Base-by-base conservation (phyloP, 1,140 invertebrate species). In the Drosophila biarmipes region DNA sequence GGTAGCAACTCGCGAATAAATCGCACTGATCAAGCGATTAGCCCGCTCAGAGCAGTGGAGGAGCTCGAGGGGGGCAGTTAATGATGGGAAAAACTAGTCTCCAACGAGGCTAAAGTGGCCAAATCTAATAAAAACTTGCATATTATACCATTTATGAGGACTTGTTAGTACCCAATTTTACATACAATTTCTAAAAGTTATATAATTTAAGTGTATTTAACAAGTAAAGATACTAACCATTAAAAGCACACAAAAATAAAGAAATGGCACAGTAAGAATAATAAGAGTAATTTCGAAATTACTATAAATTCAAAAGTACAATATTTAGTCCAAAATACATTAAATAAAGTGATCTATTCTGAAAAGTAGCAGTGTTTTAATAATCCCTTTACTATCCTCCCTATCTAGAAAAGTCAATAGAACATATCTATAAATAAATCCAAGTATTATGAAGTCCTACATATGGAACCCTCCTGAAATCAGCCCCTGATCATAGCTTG, bases 401-500 rank as follows among this genome's bases (percentile, higher is more conserved):
- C 6, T 37, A n/a, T 14, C 35, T 37, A n/a, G 11, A n/a, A 37
- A 37, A 14, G 4, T n/a, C n/a, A n/a, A n/a, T 4, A 24, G 2
- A 10, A 7, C 15, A 42, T 4, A 11, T 2, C 10, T 0, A 0
- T 15, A 14, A 10, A 8, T 10, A 2, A 14, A 29, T 8, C 42
- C 17, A 21, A 19, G 10, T 0, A 10, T 15, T 11, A 15, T 15
- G 2, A 29, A 15, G n/a, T 0, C 12, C 3, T 1, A 12, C 5
- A 12, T 29, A 17, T 10, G 5, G 17, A 12, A 38, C 31, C 34
- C 21, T 14, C 5, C 24, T 10, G 0, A 6, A 3, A 34, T 29
- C 14, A 68, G 63, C 49, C 67, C 12, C 67, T 71, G 67, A 15
- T 15, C 14, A 21, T 10, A 10, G 10, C n/a, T 8, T 45, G 19